phyloP scores from a whole-genome alignment of 2,113 vertebrate genomes.

The Platycercus adscitus region DNA sequence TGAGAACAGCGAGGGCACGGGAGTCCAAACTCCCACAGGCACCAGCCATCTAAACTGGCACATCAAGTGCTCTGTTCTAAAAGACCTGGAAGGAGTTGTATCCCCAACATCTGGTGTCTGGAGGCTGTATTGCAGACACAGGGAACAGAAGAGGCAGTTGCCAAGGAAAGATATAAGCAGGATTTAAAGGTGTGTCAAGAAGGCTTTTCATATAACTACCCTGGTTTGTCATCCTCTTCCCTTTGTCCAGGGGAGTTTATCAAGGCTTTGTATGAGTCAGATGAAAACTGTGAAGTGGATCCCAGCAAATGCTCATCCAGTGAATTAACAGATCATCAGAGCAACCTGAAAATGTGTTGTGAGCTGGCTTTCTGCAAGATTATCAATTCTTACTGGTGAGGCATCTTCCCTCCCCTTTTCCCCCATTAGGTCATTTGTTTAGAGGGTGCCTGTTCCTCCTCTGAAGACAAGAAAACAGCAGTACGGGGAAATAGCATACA shows the following conservation, averaged over 20 bases:
- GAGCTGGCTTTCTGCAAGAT: slow-evolving; percentile 98
- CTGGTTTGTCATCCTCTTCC: slow-evolving; percentile 14
- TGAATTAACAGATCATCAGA: slow-evolving; percentile 90
- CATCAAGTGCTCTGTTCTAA: not conserved
- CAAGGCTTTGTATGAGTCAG: slow-evolving; percentile 95
- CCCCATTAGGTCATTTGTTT: not conserved
- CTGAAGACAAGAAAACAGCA: not conserved
- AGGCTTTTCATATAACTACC: slow-evolving; percentile 6
- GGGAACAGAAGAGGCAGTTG: not conserved
- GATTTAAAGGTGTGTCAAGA: slow-evolving; percentile 39
- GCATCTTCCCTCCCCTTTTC: not conserved
- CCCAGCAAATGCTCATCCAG: slow-evolving; percentile 84
- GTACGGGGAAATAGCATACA: not conserved
- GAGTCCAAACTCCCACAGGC: not conserved
- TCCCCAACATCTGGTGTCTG: slow-evolving; percentile 15
- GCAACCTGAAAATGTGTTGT: slow-evolving; percentile 98
- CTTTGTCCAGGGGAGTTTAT: slow-evolving; percentile 90
- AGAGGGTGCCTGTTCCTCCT: not conserved
- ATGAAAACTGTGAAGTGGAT: slow-evolving; percentile 97
- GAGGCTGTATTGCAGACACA: not conserved
- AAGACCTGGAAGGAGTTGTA: not conserved
- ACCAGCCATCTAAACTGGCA: not conserved
- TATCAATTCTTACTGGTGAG: slow-evolving; percentile 97
- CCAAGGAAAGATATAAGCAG: slow-evolving; percentile 10
- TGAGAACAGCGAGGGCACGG: not conserved